phyloP scores from a whole-genome alignment of 2,113 vertebrate genomes.

The Amazona guildingii region DNA sequence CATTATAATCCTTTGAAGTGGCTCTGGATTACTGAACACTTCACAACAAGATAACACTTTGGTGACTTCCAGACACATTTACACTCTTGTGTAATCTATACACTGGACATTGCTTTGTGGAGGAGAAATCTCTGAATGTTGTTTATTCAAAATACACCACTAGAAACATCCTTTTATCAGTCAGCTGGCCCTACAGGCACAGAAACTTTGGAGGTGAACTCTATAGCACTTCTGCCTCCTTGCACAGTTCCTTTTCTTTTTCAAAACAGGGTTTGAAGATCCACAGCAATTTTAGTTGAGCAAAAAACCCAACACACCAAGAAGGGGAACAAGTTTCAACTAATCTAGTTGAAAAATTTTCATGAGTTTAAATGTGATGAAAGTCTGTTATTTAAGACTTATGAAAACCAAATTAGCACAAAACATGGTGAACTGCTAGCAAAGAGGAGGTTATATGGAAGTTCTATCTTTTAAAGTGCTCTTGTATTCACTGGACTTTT shows the following conservation, averaged over 20 bases:
- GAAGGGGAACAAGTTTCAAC: neutral
- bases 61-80: neutral
- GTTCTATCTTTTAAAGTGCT: neutral
- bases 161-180: neutral
- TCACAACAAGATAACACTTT: neutral
- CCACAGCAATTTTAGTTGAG: neutral
- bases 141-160: neutral
- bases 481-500: neutral
- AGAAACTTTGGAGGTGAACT: neutral
- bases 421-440: accelerated
- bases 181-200: neutral
- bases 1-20: neutral
- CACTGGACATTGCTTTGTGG: neutral
- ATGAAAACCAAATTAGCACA: neutral
- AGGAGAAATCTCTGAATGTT: neutral
- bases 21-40: neutral
- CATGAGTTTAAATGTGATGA: neutral
- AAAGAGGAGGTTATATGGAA: neutral
- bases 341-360: neutral
- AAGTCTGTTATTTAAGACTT: neutral
- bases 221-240: neutral
- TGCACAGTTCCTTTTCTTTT: neutral
- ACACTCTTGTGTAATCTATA: neutral
- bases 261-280: neutral
- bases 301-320: neutral